Evolutionary conservation across 64 coral and sea anemone species (phyloP), one percentile per base, ranked within the genome.

Genomic region (Pocillopora verrucosa): DNA sequence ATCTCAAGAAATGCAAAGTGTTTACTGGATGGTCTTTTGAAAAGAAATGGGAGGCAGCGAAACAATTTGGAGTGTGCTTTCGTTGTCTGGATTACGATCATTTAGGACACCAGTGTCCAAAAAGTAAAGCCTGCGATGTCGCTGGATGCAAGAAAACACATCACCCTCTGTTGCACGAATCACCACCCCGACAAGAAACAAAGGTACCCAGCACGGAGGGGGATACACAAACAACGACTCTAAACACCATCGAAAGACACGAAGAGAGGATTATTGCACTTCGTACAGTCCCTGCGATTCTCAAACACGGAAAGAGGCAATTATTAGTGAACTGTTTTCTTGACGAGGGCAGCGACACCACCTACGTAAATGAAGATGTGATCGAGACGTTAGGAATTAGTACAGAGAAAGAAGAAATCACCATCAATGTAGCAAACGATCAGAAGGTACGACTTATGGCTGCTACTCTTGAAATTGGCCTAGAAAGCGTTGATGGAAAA

Each of bases 361-460:
- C 88, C 10, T 89, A 89, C 51, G 77, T 82, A 1, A 90, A 90
- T 34, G 65, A 92, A 76, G 60, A 92, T 24, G 61, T 92, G 0
- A 56, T 94, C 1, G 34, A 94, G 19, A 51, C 65, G 41, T 60
- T 90, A 5, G 92, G 92, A 15, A 59, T 89, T 17, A 36, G 41
- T 60, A 61, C 61, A 9, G 58, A 77, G 34, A 94, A 89, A 74
- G 79, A 86, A 57, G 26, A 26, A 25, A 87, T 90, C 34, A 84
- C 61, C 22, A 45, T 90, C 13, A 90, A 94, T 19, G 81, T 94
- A 13, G 88, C 88, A 24, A 94, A 94, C 20, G 41, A 83, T 10
- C 80, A 94, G 25, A 75, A 67, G 20, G 60, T 94, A 0, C 69
- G 34, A 16, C 73, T 90, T n/a, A 78, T 51, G 22, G 78, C 84